These are phyloP conservation scores for Labia minor DNA, from an alignment of 2,888 invertebrate genomes.

Conservation along the genomic window DNA sequence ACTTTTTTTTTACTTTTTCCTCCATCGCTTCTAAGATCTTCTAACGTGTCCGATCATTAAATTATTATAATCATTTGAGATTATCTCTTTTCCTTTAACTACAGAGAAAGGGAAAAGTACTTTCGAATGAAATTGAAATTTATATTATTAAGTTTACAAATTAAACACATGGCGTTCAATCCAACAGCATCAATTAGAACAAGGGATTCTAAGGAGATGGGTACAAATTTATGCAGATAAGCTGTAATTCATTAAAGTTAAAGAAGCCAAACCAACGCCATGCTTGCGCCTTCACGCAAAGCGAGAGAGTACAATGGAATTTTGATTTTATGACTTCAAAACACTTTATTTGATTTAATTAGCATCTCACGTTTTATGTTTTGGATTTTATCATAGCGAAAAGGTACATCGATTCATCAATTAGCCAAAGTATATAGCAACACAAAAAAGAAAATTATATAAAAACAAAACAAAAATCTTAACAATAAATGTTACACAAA, in stretches of 20 bases:
- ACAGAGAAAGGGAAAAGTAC: not conserved
- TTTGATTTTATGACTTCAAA: constrained; percentile 7
- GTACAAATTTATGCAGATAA: constrained; percentile 13
- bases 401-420: not conserved
- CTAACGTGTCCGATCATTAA: not conserved
- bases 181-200: not conserved
- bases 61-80: constrained; percentile 1
- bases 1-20: too few relatives aligned
- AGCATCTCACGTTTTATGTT: not conserved
- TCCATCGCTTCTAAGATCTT: not conserved
- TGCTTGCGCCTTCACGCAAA: not conserved
- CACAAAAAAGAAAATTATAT: not conserved
- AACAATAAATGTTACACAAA: too few relatives aligned
- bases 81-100: not conserved
- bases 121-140: constrained; percentile 1
- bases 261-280: not conserved
- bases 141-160: constrained; percentile 13
- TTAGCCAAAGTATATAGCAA: not conserved
- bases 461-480: too few relatives aligned
- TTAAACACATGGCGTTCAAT: constrained; percentile 7
- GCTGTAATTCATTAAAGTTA: constrained; percentile 8
- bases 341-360: constrained; percentile 13
- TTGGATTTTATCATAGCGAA: not conserved
- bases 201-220: not conserved
- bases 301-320: not conserved